Base-by-base conservation (phyloP, 2,797 vertebrate species). In the Leontopithecus rosalia region DNA sequence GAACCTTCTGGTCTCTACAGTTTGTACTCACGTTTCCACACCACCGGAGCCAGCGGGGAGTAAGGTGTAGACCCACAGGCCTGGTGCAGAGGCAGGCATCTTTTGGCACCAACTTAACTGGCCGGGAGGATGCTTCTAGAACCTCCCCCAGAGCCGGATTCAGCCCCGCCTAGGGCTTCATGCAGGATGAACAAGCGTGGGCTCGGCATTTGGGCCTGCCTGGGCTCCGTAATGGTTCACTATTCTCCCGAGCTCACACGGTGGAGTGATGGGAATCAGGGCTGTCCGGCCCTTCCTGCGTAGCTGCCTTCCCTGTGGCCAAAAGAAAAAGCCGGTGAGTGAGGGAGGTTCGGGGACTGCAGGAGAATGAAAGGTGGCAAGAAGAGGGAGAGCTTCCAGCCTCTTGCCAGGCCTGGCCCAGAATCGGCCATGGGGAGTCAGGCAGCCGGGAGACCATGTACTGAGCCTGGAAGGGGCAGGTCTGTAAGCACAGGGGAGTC, bases 391-490 rank as follows among this genome's bases (percentile, higher is more conserved):
- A 19, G 46, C 43, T 75, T 4, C 30, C 67, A 58, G 22, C 64
- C 33, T 0, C 39, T 73, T 8, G 0, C 17, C 11, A 2, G 8
- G 48, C 48, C 0, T 48, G 46, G 30, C 33, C 52, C 12, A 3
- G 22, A 17, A 57, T 41, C 8, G 14, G 52, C 52, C 1, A 22
- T 41, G 52, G 26, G 7, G 13, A 41, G 14, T 7, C 15, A 19
- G 13, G 13, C 1, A 26, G 33, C 30, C 6, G 1, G 5, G 82
- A 50, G 26, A 4, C 64, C 12, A 0, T 3, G 30, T 28, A 8
- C 58, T 30, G 15, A 84, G 1, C 77, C 72, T 30, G 22, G 46
- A 67, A 24, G 41, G 55, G 14, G 14, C n/a, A 5, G 3, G 26
- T 33, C 41, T 15, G 3, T 33, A 24, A 58, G n/a, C 50, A 33